Base-by-base conservation (phyloP, 2,797 vertebrate species). In the Danio choprae region DNA sequence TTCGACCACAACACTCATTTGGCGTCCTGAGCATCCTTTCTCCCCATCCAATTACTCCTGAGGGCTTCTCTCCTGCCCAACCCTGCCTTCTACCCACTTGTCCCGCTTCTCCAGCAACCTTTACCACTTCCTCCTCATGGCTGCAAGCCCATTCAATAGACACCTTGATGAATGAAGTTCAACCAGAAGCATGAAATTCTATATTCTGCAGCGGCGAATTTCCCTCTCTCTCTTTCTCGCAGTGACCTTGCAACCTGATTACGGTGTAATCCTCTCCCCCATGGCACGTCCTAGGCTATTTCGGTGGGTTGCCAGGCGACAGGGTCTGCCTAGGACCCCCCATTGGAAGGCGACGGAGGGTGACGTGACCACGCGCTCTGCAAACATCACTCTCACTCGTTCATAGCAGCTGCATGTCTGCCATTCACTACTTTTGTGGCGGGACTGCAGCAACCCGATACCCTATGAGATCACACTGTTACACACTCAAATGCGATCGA, bases 261-360 rank as follows among this genome's bases (percentile, higher is more conserved):
- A 86, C 67, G 13, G 82, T 84, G 84, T 84, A 85, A 84, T 85
- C 79, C 84, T 71, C 81, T 86, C 83, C 77, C 80, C 80, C 79
- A 77, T 86, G 88, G 89, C 85, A 77, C 82, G 87, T 90, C 86
- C 86, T 85, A 73, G 68, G 88, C 85, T 87, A 87, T 88, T 90
- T 89, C 91, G 83, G 85, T 82, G 85, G 80, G 91, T 93, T 92
- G 91, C 91, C 91, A 93, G 84, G 91, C 88, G 92, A 90, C 90
- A 87, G 82, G 83, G 81, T 69, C 89, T 88, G 86, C 90, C 83
- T 65, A 88, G 83, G 89, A 87, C 82, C 86, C 87, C 84, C 85
- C 85, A 88, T 89, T 29, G 29, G 84, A 83, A 87, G 89, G 84
- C 48, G 48, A 79, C 53, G 79, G 81, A 86, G 81, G 82, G 77